Base-by-base conservation (phyloP, 2,888 invertebrate species). In the Erebia epiphron region DNA sequence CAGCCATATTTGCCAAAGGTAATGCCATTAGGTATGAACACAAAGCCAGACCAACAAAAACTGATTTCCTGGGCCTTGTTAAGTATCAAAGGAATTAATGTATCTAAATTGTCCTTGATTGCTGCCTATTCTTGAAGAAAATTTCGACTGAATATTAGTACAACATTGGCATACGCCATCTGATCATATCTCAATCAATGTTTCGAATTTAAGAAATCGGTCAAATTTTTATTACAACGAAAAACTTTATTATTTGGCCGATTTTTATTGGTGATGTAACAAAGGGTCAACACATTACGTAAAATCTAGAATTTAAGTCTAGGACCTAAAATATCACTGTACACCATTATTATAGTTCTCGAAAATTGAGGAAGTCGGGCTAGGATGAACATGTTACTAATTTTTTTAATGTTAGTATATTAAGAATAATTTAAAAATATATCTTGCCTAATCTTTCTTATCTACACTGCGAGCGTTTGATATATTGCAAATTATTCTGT, bases 111-210 rank as follows among this genome's bases (percentile, higher is more conserved):
- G 4, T 11, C 46, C 13, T 11, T 46, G 13, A 11, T 43, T 9
- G 43, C 43, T 46, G 4, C 46, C 46, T 11, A 46, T 46, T 46
- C 13, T 46, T 9, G 18, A 35, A n/a, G 57, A 7, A n/a, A 2
- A 58, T 14, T 8, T 62, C 21, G 62, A 62, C 62, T 62, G 62
- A 62, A 49, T 46, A 14, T 14, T 49, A 62, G 62, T 62, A 62
- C 49, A 62, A 62, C 2, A 62, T 62, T 49, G 46, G 62, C 49
- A 62, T 62, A 46, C 62, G 62, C 49, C 49, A 49, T 62, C 21
- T 21, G 11, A 18, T 21, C 61, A 61, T 61, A 61, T 61, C 61
- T 43, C 58, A 21, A 11, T 21, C 13, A 58, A n/a, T 8, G n/a
- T 13, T 35, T 14, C 13, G 56, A 56, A 56, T 56, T 21, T 9